phyloP scores from a whole-genome alignment of 2,113 vertebrate genomes.

The Coreoperca whiteheadi region DNA sequence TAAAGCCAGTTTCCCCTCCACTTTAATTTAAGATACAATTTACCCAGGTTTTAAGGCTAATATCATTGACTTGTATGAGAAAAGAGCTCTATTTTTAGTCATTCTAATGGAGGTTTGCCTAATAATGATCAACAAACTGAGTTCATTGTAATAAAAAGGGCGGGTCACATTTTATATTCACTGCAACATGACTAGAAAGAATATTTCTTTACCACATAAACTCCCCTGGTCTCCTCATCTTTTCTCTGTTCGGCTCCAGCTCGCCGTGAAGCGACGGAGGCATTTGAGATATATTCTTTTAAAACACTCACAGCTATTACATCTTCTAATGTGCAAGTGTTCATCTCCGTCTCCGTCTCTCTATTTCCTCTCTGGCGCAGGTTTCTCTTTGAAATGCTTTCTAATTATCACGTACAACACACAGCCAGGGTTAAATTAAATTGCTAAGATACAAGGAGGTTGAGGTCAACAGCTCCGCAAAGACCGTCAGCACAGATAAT shows the following conservation, averaged over 20 bases:
- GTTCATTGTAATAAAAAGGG: not conserved
- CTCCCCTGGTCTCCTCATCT: not conserved
- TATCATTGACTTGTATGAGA: not conserved
- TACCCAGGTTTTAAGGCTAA: not conserved
- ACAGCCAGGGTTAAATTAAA: constrained; percentile 83
- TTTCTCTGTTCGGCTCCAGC: constrained; percentile 14
- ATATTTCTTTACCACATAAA: not conserved
- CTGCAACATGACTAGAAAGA: constrained; percentile 1
- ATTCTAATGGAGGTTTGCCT: not conserved
- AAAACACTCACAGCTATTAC: constrained; percentile 53
- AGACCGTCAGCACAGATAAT: constrained; percentile 82
- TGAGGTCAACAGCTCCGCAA: constrained; percentile 81
- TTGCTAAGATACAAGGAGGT: constrained; percentile 80
- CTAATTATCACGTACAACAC: constrained; percentile 80
- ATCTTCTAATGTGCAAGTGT: constrained; percentile 60
- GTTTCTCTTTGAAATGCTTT: constrained; percentile 80
- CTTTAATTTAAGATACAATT: constrained; percentile 6
- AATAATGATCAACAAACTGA: constrained; percentile 26
- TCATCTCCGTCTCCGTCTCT: constrained; percentile 59
- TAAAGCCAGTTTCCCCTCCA: not conserved
- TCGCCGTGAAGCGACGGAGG: constrained; percentile 29
- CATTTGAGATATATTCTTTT: constrained; percentile 42
- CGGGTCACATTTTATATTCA: not conserved
- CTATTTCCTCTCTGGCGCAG: constrained; percentile 39
- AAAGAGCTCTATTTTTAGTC: not conserved